A percentile compares a stretch with the other conserved stretches of the same genome.
Conservation (phyloP, 2,797 vertebrate species). For the Coreius guichenoti region DNA sequence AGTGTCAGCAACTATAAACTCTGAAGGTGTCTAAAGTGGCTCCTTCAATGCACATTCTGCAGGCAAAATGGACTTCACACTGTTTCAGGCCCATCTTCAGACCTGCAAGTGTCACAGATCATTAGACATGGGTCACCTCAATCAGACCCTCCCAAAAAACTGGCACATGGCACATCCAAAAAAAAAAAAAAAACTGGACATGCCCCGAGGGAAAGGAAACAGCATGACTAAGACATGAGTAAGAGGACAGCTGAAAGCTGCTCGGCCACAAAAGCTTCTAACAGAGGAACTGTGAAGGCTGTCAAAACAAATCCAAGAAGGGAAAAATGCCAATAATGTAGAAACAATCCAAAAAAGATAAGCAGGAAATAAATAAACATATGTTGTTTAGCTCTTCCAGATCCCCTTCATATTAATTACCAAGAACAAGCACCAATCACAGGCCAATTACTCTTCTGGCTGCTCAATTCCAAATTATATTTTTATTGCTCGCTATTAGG, state of each 20-base stretch:
- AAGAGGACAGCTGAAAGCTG: conserved; percentile 35
- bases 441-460: conserved; percentile 45
- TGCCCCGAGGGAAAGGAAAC: conserved; percentile 18
- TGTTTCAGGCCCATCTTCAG: neutral
- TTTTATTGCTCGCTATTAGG: conserved; percentile 49
- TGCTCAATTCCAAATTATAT: conserved; percentile 42
- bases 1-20: conserved; percentile 61
- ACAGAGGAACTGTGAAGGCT: conserved; percentile 38
- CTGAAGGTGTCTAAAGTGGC: conserved; percentile 47
- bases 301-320: conserved; percentile 40
- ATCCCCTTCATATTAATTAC: conserved; percentile 51
- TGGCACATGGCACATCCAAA: conserved; percentile 14
- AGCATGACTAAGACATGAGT: conserved; percentile 39
- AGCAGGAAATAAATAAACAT: conserved; percentile 43
- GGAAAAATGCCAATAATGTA: conserved; percentile 40
- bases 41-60: conserved; percentile 50
- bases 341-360: conserved; percentile 24
- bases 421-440: conserved; percentile 50
- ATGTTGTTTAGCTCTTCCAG: conserved; percentile 44
- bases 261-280: conserved; percentile 42
- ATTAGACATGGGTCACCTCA: conserved; percentile 40
- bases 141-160: conserved; percentile 4
- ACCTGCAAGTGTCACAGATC: conserved; percentile 39
- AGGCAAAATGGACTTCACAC: conserved; percentile 20
- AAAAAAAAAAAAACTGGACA: conserved; percentile 18